Evolutionary conservation across 35 echinoderm and acorn worm genomes (phyloP).

Genomic region (Anneissia japonica): DNA sequence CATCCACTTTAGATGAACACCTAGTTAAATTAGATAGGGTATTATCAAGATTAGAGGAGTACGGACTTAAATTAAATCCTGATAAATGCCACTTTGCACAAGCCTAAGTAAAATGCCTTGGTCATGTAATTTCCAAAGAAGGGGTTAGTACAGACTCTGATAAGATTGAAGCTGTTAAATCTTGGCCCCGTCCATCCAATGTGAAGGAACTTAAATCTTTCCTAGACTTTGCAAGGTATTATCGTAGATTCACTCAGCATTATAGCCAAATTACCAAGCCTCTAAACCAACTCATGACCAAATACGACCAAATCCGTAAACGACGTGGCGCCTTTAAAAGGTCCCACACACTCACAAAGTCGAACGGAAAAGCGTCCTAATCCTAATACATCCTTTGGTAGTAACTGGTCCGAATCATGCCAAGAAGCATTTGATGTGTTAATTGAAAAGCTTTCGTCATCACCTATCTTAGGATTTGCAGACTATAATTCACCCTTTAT

Average conservation of each 20-base stretch:
- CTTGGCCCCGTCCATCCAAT: conserved; percentile 51
- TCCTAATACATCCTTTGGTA: no score
- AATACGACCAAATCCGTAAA: not conserved
- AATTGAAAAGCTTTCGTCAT: conserved; percentile 28
- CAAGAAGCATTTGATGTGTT: not conserved
- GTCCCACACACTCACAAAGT: no score
- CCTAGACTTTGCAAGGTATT: conserved; percentile 64
- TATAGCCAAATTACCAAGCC: conserved; percentile 49
- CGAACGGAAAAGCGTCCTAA: no score
- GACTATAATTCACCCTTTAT: conserved; percentile 34
- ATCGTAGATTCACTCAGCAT: conserved; percentile 46
- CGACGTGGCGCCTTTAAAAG: no score
- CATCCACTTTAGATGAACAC: conserved; percentile 50
- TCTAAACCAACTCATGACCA: conserved; percentile 10
- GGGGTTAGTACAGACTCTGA: conserved; percentile 45
- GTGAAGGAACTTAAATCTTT: conserved; percentile 42
- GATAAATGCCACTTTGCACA: conserved; percentile 47
- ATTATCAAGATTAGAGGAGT: conserved; percentile 8
- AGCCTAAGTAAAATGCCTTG: conserved; percentile 54
- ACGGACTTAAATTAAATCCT: conserved; percentile 42
- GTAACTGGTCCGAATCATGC: no score
- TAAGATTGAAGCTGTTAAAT: conserved; percentile 44
- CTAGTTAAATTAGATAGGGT: conserved; percentile 24
- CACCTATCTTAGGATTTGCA: conserved; percentile 32
- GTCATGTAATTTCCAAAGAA: conserved; percentile 56